Percentiles rank a stretch among this genome's conserved stretches.
These are phyloP conservation scores for Formica aserva DNA, from an alignment of 2,888 invertebrate species.

Conservation along the genomic window DNA sequence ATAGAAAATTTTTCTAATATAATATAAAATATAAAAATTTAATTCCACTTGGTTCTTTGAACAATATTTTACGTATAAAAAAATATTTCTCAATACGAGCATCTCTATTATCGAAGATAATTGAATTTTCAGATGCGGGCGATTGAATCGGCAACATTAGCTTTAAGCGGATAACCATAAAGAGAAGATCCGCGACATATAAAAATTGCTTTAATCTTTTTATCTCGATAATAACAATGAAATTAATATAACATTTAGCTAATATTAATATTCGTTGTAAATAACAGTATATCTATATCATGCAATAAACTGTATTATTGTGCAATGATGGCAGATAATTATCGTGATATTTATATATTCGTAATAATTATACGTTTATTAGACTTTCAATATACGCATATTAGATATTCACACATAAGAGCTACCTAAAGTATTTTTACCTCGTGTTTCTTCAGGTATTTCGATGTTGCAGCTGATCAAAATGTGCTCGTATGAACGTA, in stretches of 20 bases:
- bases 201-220: constrained; percentile 12
- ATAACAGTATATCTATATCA: background rate
- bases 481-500: constrained; percentile 23
- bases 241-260: constrained; percentile 6
- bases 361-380: background rate
- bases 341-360: background rate
- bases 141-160: background rate
- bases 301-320: background rate
- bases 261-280: background rate
- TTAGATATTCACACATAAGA: background rate
- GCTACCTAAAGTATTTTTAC: background rate
- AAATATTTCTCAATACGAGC: constrained; percentile 7
- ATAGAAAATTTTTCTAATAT: too few relatives aligned
- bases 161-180: background rate
- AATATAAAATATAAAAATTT: background rate
- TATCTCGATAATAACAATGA: background rate
- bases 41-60: background rate
- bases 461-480: constrained; percentile 22
- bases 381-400: background rate
- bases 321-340: constrained; percentile 2
- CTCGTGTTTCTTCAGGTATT: background rate
- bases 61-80: background rate
- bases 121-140: background rate
- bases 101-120: background rate
- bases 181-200: background rate